Base-by-base conservation (phyloP, 64 coral and sea anemone genomes). In the Dendronephthya gigantea region DNA sequence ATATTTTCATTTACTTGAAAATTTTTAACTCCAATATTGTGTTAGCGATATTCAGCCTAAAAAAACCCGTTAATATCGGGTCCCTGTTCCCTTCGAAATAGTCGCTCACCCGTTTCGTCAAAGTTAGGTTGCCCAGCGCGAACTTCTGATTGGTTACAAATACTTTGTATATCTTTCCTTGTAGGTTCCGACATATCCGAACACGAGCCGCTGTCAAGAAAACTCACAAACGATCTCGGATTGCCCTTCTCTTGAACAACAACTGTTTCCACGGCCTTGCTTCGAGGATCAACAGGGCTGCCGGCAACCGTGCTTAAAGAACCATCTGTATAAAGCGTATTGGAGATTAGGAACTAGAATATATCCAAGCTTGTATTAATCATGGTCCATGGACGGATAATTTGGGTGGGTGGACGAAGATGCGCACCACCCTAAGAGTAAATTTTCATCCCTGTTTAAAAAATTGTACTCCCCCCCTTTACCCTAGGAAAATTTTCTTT, bases 241-340 rank as follows among this genome's bases (percentile, higher is more conserved):
- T 79, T 79, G 36, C 29, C 29, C 36, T 34, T 79, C 17, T 79
- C 72, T 17, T 29, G 30, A 39, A 39, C 72, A 79, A 79, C 72
- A 34, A 79, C 36, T 8, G 72, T 79, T 29, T 79, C 72, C 6
- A 79, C 11, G 34, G 27, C 72, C 28, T 79, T 79, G 72, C 72
- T 79, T 28, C 72, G n/a, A 14, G 72, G 72, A 34, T 79, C 72
- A 19, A 79, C 72, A 79, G 72, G 72, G 36, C 72, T 79, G 36
- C 72, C 72, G 15, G 72, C 72, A 34, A 79, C 28, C 72, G 72
- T 79, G 22, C 72, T 79, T 79, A 79, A 12, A 0, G 72, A 79
- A 34, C 72, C 72, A 62, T 62, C 55, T 62, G 25, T 6, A 45
- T n/a, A n/a, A n/a, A n/a, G n/a, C n/a, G n/a, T n/a, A n/a, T n/a